These are phyloP conservation scores for Paradisaea rubra DNA, from an alignment of 2,113 vertebrate species.

Conservation along the genomic window DNA sequence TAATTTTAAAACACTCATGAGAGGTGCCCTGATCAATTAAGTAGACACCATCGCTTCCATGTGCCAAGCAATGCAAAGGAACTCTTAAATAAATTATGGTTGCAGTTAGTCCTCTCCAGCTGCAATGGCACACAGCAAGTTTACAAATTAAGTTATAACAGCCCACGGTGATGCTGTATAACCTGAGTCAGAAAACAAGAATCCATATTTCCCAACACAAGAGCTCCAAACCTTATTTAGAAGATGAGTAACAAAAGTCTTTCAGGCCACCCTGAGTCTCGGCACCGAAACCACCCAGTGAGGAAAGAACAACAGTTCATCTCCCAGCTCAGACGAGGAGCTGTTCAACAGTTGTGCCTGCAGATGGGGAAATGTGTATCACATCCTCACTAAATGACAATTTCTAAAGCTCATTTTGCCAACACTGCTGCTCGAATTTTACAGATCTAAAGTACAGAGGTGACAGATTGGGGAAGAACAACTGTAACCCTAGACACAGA, in stretches of 20 bases:
- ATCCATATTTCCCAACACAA: background rate
- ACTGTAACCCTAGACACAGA: background rate
- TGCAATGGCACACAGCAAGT: background rate
- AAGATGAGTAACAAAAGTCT: background rate
- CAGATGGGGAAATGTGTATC: background rate
- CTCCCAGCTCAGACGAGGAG: background rate
- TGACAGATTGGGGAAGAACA: background rate
- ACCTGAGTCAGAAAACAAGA: background rate
- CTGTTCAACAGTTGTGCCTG: background rate
- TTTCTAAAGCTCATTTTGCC: background rate
- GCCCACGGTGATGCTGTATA: background rate
- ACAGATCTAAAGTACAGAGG: background rate
- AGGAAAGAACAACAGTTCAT: background rate
- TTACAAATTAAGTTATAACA: background rate
- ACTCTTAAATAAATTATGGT: background rate
- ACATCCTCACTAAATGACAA: background rate
- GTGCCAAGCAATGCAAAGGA: background rate
- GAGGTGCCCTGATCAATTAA: background rate
- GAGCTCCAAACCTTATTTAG: background rate
- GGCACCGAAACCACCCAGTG: background rate
- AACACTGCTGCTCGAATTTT: background rate
- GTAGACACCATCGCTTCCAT: fast-evolving
- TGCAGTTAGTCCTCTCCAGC: background rate
- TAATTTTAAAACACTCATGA: background rate
- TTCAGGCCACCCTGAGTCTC: background rate